Base-by-base conservation (phyloP, 2,888 invertebrate genomes). In the Drosophila antonietae region DNA sequence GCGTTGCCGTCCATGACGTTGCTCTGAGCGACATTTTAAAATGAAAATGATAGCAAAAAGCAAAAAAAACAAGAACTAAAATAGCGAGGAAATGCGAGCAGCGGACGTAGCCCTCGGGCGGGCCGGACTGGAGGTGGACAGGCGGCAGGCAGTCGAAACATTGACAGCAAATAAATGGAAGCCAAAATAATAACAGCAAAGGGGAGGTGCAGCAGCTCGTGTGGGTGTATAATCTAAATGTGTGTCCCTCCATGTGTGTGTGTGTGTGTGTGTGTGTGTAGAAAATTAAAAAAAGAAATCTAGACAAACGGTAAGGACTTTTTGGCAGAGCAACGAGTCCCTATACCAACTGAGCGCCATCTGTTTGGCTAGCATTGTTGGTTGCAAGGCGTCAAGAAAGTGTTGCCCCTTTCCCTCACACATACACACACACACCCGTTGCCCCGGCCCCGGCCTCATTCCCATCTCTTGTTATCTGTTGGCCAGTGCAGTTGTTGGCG, bases 91-190 rank as follows among this genome's bases (percentile, higher is more conserved):
- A 71, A 69, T 70, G 67, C 75, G 63, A 43, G 56, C 53, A 43
- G 51, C 39, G 14, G 49, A 39, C 33, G 49, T n/a, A 47, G 64
- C 52, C 33, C 55, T 44, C 28, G 68, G 58, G 23, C 37, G 39
- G 53, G 23, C 23, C 52, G 64, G 61, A 64, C 52, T 47, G 68
- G 68, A 60, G 65, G 56, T 56, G 73, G 80, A 65, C 64, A 67
- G 70, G 64, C 63, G 76, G 80, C 53, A 31, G 49, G 49, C 68
- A 74, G 86, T 73, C 83, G 75, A 74, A 87, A 81, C 90, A 90
- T 89, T 90, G 89, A 90, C 90, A 90, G 89, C 87, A 89, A 90
- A 90, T 90, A 89, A 89, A 90, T 89, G 87, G 84, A 76, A 90
- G 81, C 83, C 88, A 88, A 90, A 90, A 90, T 89, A 88, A 89